Conservation (phyloP, 2,888 invertebrate species). For the Ormyrus nitidulus region DNA sequence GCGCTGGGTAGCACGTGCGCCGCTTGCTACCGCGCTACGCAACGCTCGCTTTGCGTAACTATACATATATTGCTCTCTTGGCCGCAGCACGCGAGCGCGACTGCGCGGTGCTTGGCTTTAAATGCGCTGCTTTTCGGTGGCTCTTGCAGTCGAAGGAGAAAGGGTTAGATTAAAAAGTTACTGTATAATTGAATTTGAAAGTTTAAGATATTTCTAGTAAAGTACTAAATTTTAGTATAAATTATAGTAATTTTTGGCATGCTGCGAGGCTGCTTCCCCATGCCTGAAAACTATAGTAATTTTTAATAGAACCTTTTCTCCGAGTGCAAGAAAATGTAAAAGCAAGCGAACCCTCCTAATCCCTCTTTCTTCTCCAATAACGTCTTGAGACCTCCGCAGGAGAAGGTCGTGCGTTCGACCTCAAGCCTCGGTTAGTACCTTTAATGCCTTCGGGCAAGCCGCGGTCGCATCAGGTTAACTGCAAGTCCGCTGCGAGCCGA, state of each 20-base stretch:
- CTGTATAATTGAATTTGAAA: too few species aligned
- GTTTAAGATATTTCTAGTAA: too few species aligned
- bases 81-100: slow-evolving; percentile 11
- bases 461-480: slow-evolving; percentile 21
- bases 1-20: slow-evolving; percentile 33
- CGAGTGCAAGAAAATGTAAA: too few species aligned
- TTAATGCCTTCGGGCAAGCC: slow-evolving; percentile 21
- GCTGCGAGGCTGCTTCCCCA: too few species aligned
- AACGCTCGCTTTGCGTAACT: slow-evolving; percentile 59
- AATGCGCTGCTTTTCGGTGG: too few species aligned
- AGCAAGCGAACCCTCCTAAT: slow-evolving; percentile 11
- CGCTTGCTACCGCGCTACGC: slow-evolving; percentile 37
- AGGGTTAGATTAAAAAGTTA: too few species aligned
- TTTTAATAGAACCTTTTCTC: too few species aligned
- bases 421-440: slow-evolving; percentile 57
- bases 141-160: too few species aligned
- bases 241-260: too few species aligned
- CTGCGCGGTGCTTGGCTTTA: neutral
- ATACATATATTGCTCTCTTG: slow-evolving; percentile 16
- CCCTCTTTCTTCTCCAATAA: slow-evolving; percentile 10
- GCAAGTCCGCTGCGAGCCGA: slow-evolving; percentile 3
- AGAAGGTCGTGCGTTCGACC: slow-evolving; percentile 64
- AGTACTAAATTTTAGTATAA: too few species aligned
- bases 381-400: slow-evolving; percentile 1
- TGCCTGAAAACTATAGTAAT: too few species aligned